Evolutionary conservation across 2,113 vertebrate genomes (phyloP).

Genomic region (Cathartes aura): DNA sequence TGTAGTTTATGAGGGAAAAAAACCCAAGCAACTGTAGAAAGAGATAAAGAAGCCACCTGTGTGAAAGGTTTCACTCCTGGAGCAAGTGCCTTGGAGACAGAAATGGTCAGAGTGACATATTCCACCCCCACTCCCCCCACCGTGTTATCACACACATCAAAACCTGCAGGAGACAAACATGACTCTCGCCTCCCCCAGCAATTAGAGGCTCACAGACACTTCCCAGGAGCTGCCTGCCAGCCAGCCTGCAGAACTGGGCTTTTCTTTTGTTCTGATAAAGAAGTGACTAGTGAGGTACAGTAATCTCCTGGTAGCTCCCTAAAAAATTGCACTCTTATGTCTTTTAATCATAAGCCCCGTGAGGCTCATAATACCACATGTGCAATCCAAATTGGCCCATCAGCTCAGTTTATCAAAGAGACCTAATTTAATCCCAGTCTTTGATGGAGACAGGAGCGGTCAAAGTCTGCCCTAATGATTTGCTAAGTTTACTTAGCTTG

Average conservation of each 20-base stretch:
- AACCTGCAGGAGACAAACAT: background rate
- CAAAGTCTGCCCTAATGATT: conserved; percentile 42
- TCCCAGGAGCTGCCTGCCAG: background rate
- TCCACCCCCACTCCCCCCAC: too few species aligned
- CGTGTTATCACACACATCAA: background rate
- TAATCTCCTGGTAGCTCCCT: background rate
- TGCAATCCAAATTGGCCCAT: conserved; percentile 31
- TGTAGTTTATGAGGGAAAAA: background rate
- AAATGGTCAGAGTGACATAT: background rate
- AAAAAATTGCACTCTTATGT: conserved; percentile 18
- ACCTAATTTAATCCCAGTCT: conserved; percentile 39
- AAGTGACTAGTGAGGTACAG: background rate
- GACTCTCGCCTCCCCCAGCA: background rate
- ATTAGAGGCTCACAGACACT: background rate
- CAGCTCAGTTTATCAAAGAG: conserved; percentile 46
- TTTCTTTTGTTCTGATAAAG: background rate
- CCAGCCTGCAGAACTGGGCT: background rate
- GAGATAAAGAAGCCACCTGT: background rate
- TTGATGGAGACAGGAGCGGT: conserved; percentile 16
- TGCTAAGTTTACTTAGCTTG: conserved; percentile 45
- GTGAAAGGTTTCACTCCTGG: background rate
- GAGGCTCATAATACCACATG: background rate
- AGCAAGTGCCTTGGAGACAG: background rate
- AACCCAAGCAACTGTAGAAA: background rate
- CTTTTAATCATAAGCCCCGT: background rate